Base-by-base conservation (phyloP, 2,888 invertebrate genomes). In the Norana najaformis region DNA sequence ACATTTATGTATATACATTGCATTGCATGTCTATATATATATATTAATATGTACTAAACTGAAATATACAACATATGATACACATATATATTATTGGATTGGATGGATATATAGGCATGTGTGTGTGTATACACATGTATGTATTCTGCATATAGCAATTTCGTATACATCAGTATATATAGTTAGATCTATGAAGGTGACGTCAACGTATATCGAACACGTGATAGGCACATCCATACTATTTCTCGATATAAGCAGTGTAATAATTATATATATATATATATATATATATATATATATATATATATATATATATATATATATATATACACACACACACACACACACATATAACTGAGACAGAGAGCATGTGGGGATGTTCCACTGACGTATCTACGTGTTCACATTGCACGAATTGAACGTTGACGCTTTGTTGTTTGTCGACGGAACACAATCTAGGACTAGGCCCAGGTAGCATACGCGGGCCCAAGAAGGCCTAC, bases 221-320 rank as follows among this genome's bases (percentile, higher is more conserved):
- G 47, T 47, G 20, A 47, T 20, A 47, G 47, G 23, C 4, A 20
- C 23, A 23, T 47, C 47, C 47, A 0, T 47, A 47, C 47, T 47
- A 47, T 47, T 47, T 1, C 4, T 23, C n/a, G n/a, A n/a, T 83
- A 83, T 83, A 83, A 3, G 16, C 16, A 83, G n/a, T 83, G 16
- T 30, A n/a, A 83, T 83, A 83, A 35, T 16, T 83, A 83, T 83
- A 85, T 85, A 11, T 34, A 85, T 85, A 85, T 85, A 85, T 85
- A 20, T 36, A 85, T 85, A 85, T 20, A 85, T 85, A 85, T 36
- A 34, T 34, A 85, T 36, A 34, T 85, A 85, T 85, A 85, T 85
- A 34, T 85, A 85, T 85, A 85, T 85, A 85, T 85, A 85, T 85
- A 85, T 34, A 85, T 34, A 85, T 85, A 85, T 83, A 83, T 36